Base-by-base conservation (phyloP, 2,888 invertebrate genomes). In the Epinotia bilunana region DNA sequence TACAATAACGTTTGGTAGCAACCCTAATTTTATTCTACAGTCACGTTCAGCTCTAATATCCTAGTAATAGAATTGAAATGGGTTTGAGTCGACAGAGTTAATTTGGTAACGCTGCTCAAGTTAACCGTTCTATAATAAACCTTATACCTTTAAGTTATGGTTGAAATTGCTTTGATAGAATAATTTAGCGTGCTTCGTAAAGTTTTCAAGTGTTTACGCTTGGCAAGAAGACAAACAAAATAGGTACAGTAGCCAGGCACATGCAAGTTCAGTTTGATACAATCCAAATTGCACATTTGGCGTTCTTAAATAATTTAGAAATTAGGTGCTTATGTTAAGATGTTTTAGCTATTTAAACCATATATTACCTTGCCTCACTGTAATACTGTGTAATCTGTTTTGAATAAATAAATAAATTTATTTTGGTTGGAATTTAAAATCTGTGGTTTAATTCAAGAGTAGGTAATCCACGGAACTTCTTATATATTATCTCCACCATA, bases 121-220 rank as follows among this genome's bases (percentile, higher is more conserved):
- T 3, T 18, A 12, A 7, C n/a, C 20, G 13, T 46, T 55, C 20
- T 4, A 72, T 57, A 55, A 16, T 49, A 23, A 16, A 72, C 39
- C 72, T 53, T 77, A 68, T 62, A 0, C 0, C 0, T 0, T 43
- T 11, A 3, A 0, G 0, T 63, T 78, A 81, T 70, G 72, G 71
- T 72, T 39, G 13, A 43, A 74, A 77, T 79, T 76, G 20, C 58
- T 76, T 79, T 3, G 28, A 7, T 5, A 9, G 60, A 39, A 5
- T 46, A 11, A n/a, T 60, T 53, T 57, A 18, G 43, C 23, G 4
- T 28, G 12, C 74, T 68, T 72, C 78, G 62, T 63, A 68, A 67
- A 71, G 28, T 74, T 80, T 77, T 83, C 72, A 81, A 84, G 84
- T 86, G 83, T 82, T 86, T 84, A 83, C 80, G 84, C 81, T 84